These are phyloP conservation scores for Pheosia gnoma DNA, from an alignment of 2,888 invertebrate genomes.

Conservation along the genomic window DNA sequence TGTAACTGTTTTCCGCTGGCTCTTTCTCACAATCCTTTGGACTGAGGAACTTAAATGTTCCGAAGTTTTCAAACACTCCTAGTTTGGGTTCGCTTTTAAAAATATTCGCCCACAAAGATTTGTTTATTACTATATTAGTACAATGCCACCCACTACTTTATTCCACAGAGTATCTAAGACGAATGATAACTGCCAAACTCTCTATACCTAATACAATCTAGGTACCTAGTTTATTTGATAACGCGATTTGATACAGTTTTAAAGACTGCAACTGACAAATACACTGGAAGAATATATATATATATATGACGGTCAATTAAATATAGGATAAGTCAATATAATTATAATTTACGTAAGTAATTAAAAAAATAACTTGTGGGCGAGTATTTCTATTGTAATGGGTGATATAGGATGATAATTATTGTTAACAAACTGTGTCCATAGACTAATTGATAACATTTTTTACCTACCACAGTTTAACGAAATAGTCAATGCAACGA, in stretches of 20 bases:
- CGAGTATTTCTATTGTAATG: constrained; percentile 19
- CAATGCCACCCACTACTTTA: neutral
- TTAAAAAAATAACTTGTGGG: constrained; percentile 18
- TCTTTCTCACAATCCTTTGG: neutral
- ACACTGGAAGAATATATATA: too few species aligned
- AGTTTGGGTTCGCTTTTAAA: constrained; percentile 9
- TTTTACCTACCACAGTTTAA: constrained; percentile 28
- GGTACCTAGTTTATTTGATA: too few species aligned
- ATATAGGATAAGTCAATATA: constrained; percentile 50
- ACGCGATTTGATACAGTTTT: too few species aligned
- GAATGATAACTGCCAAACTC: too few species aligned
- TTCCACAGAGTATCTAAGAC: too few species aligned
- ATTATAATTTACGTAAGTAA: constrained; percentile 16
- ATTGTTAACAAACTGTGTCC: constrained; percentile 31
- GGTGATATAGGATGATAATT: constrained; percentile 5
- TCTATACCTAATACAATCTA: too few species aligned
- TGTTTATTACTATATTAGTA: constrained; percentile 11
- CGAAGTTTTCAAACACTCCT: neutral
- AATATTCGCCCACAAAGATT: constrained; percentile 41
- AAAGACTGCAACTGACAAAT: too few species aligned
- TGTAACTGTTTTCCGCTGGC: constrained; percentile 22
- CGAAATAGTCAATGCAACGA: constrained; percentile 65
- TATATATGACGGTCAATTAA: constrained; percentile 56
- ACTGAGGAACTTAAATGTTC: neutral
- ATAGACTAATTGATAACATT: constrained; percentile 14